Conservation (phyloP, 2,797 vertebrate species). For the Rhyacichthys aspro region DNA sequence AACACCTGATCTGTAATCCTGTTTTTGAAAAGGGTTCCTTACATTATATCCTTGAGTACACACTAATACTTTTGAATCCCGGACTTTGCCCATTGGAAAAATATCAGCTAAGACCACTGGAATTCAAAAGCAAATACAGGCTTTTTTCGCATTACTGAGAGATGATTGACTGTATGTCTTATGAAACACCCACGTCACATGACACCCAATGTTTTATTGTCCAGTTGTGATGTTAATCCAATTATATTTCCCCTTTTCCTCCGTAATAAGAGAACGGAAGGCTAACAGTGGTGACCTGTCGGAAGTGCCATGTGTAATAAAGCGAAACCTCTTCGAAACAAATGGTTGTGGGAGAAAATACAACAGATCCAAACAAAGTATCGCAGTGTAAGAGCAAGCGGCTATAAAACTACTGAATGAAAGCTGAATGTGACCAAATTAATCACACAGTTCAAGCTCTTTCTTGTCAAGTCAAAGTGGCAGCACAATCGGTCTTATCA, state of each 20-base stretch:
- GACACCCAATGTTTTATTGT: background rate
- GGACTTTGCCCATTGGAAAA: background rate
- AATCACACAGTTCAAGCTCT: background rate
- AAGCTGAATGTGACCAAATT: no score
- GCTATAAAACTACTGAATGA: no score
- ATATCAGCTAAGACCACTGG: conserved; percentile 8
- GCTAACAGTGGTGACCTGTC: background rate
- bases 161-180: no score
- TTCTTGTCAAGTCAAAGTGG: no score
- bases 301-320: background rate
- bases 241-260: background rate
- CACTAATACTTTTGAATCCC: background rate
- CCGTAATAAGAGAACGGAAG: background rate
- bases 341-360: no score
- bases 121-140: background rate
- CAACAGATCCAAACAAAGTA: no score
- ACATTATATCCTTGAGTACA: background rate
- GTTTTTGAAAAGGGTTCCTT: background rate
- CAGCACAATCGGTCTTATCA: background rate
- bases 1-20: background rate
- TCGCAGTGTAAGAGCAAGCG: no score
- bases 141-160: background rate
- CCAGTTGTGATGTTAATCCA: conserved; percentile 4
- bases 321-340: background rate
- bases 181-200: no score